Conservation (phyloP, 2,797 vertebrate species). For the Meda fulgida region DNA sequence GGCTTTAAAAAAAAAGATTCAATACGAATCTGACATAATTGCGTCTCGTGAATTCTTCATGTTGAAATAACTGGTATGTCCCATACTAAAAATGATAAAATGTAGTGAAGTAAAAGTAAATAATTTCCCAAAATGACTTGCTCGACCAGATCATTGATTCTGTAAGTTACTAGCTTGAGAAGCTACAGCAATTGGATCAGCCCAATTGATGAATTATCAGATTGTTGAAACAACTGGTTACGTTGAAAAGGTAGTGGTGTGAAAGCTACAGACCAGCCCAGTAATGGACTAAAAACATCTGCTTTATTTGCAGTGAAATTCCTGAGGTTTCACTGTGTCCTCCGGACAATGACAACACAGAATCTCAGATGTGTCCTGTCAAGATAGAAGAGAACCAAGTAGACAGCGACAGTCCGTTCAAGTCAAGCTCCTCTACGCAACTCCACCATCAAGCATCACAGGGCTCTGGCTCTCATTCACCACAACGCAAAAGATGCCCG, state of each 20-base stretch:
- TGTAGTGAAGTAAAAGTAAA: neutral
- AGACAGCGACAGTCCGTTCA: constrained; percentile 76
- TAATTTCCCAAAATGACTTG: neutral
- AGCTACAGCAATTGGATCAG: neutral
- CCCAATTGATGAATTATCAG: neutral
- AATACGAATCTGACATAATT: neutral
- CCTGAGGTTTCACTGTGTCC: constrained; percentile 79
- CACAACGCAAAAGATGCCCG: constrained; percentile 64
- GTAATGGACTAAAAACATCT: neutral
- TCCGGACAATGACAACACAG: constrained; percentile 70
- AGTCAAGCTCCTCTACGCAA: constrained; percentile 75
- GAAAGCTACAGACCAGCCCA: neutral
- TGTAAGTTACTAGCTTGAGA: neutral
- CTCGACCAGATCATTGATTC: neutral
- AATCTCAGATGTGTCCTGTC: constrained; percentile 67
- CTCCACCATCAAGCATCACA: constrained; percentile 76
- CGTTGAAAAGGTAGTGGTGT: neutral
- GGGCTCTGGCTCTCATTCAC: constrained; percentile 62
- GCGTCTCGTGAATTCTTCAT: neutral
- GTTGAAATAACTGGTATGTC: neutral
- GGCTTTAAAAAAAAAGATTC: too few relatives aligned
- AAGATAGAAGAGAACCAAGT: constrained; percentile 69
- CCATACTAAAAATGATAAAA: too few relatives aligned
- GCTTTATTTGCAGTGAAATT: constrained; percentile 71
- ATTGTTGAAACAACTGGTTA: neutral